Percentiles rank a stretch among this genome's conserved stretches.
These are phyloP conservation scores for Synanthedon myopaeformis DNA, from an alignment of 2,888 invertebrate species.

Conservation along the genomic window DNA sequence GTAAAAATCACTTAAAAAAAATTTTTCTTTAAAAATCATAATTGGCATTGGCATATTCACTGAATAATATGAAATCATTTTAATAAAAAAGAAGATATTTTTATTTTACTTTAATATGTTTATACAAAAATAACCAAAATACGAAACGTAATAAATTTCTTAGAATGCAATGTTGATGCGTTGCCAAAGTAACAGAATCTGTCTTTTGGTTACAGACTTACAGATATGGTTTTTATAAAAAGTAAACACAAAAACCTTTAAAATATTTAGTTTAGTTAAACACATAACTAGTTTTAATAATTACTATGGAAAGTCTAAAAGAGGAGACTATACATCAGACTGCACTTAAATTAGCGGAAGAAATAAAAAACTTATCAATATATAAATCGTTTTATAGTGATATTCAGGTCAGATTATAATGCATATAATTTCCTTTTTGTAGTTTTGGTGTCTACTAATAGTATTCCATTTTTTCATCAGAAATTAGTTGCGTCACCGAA, in stretches of 20 bases:
- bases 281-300: constrained; percentile 18
- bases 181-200: constrained; percentile 37
- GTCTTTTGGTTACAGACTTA: constrained; percentile 24
- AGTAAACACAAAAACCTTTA: constrained; percentile 42
- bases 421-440: constrained; percentile 1
- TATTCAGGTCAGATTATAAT: constrained; percentile 73
- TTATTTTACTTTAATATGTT: neutral
- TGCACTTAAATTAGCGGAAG: constrained; percentile 82
- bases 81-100: neutral
- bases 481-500: constrained; percentile 81
- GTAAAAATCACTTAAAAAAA: too few species aligned
- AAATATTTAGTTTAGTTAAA: constrained; percentile 41
- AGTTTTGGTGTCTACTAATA: constrained; percentile 2
- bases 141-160: constrained; percentile 1
- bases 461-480: constrained; percentile 46
- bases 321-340: constrained; percentile 79
- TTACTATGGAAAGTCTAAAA: constrained; percentile 61
- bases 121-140: neutral
- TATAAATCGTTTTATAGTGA: constrained; percentile 83
- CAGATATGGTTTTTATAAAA: constrained; percentile 43
- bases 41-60: too few species aligned
- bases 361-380: constrained; percentile 80
- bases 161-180: constrained; percentile 19
- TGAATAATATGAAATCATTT: neutral
- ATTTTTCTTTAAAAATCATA: too few species aligned